Evolutionary conservation across 2,113 vertebrate species (phyloP), one percentile per base, ranked within the genome.

Genomic region (Trichomycterus rosablanca): DNA sequence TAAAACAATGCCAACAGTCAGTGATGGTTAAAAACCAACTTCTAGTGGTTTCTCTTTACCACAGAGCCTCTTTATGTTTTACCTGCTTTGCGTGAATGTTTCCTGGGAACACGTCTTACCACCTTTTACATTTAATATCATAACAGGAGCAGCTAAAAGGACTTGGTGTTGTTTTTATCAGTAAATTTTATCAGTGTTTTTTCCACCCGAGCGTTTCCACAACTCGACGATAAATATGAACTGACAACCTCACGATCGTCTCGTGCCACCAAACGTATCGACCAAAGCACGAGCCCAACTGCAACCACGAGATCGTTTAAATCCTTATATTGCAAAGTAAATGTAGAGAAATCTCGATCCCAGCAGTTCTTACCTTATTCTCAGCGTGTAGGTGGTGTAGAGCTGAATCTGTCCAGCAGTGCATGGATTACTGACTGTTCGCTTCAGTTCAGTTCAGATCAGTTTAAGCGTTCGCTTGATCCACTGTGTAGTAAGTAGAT

Each of bases 391-490:
- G 12, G 5, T 14, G 54, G n/a, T 30, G n/a, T 30, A 30, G 5
- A 22, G 54, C 6, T 57, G n/a, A 7, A 57, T 14, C 14, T 18
- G 5, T 57, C 9, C 37, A n/a, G 20, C 35, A 5, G 37, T 37
- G 37, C 53, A 3, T 11, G 53, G 53, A 26, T 40, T 16, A 26
- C 3, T 26, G 22, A 58, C 23, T 20, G n/a, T 6, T 54, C 32
- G 7, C 9, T n/a, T 40, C 37, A n/a, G 18, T 30, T 32, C 49
- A 45, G 39, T 4, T n/a, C n/a, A n/a, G n/a, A n/a, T n/a, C n/a
- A n/a, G n/a, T n/a, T n/a, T n/a, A n/a, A n/a, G n/a, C 20, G 45
- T 44, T 18, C 12, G 37, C 2, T 63, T 63, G 14, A 45, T 35
- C 40, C 61, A 35, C 10, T 40, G 37, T n/a, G 2, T 40, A 14